Base-by-base conservation (phyloP, 2,888 invertebrate genomes). In the Conomelus anceps region DNA sequence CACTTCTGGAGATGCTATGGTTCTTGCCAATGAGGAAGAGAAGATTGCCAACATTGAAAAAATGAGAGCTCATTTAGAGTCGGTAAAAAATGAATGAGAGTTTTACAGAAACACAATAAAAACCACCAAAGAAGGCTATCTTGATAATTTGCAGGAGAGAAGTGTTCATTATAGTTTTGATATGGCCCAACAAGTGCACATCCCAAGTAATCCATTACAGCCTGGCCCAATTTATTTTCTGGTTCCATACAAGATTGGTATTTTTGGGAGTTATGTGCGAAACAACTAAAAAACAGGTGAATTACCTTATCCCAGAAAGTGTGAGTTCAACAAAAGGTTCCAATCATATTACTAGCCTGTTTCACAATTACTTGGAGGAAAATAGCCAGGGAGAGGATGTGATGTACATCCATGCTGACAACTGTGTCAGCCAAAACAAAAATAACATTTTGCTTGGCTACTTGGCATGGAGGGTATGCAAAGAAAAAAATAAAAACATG, bases 361-460 rank as follows among this genome's bases (percentile, higher is more conserved):
- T 90, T 20, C 90, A 90, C 85, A 17, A 90, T 41, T 89, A 85
- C 22, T n/a, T 89, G 4, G 86, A 90, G 89, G 17, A 84, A 11
- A 41, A 88, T 23, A 89, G 34, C 63, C n/a, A 22, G 11, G 90
- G 90, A 26, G 90, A 90, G 63, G 29, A 88, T 6, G 6, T 22
- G 3, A 86, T 90, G 85, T 22, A 22, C 13, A 34, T 34, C 34
- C 26, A 26, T 87, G 90, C 90, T 11, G 91, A 91, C 63, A 91
- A 90, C 86, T 90, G 90, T 89, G 86, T 89, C 22, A 90, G 41
- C 9, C 90, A 91, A 87, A 91, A 91, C 87, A 91, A 90, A 89
- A 91, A 91, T 88, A 90, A 89, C 86, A 90, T 89, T 87, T 29
- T 89, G n/a, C n/a, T 88, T n/a, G 88, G 86, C 20, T 90, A 88